Base-by-base conservation (phyloP, 2,888 invertebrate species). In the Laothoe populi region DNA sequence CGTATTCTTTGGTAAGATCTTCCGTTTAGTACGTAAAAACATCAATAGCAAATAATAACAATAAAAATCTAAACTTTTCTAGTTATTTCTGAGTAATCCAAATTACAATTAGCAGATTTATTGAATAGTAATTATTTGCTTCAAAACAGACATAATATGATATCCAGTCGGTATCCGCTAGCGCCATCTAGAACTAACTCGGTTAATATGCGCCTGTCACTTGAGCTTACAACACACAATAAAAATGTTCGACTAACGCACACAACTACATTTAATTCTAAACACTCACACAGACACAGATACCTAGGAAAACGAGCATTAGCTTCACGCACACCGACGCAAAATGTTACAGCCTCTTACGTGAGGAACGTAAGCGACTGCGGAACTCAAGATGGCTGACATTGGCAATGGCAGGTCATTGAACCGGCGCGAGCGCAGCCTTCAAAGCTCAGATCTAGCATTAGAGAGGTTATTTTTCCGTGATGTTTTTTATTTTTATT, bases 301-400 rank as follows among this genome's bases (percentile, higher is more conserved):
- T 82, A 77, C 87, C 86, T 90, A 90, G 90, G 92, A 91, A 92
- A 92, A 92, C 88, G 79, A 88, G 78, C 88, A 88, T 87, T 90
- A 90, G 77, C 70, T 71, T 88, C 90, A 62, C 92, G 53, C 53
- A 90, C 91, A 92, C 92, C 75, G 71, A 71, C 77, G 77, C 77
- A 72, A 73, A 78, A 77, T 78, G 82, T 92, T 92, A 92, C 92
- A 90, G 91, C 89, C 87, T 92, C 92, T 92, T 92, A 92, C 92
- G 92, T 92, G 90, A 90, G 84, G 90, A 86, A 90, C 90, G 90
- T 90, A 91, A 92, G 90, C 91, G 85, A 89, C 83, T 87, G 91
- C 92, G 92, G 92, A 91, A 92, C 90, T 89, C 90, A 91, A 92
- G 88, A 91, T 92, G 92, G 92, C 92, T 92, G 92, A 92, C 92